Base-by-base conservation (phyloP, 2,113 vertebrate species). In the Phrynosoma blainvillii region DNA sequence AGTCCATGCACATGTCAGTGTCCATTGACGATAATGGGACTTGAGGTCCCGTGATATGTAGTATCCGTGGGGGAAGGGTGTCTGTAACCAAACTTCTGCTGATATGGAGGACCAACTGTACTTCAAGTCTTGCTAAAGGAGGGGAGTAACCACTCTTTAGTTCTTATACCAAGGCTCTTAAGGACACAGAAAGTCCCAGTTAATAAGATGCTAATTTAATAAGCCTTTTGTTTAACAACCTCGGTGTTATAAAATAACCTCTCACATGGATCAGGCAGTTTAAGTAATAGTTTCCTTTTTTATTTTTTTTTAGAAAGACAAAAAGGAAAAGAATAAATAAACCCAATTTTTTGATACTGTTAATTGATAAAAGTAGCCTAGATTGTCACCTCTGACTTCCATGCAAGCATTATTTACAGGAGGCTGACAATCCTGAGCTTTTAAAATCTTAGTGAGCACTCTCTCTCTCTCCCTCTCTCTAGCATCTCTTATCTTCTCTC, bases 351-450 rank as follows among this genome's bases (percentile, higher is more conserved):
- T 62, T 62, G 59, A 62, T 47, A 47, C 47, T 47, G 40, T 42
- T 84, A 32, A 32, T 40, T 77, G 36, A 11, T 87, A 13, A 21
- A 89, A 88, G 25, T 56, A 84, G 74, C n/a, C 40, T 85, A 32
- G 11, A 85, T 80, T 91, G 36, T 66, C 70, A 0, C 71, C 88
- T 75, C 54, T 2, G 5, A 56, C 14, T 78, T 75, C 32, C 79
- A 5, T 86, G 68, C 36, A 0, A 27, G 27, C 66, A 71, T 68
- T 52, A 54, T 79, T 66, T 86, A 36, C 65, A 86, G 7, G 7
- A 32, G 11, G 6, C 42, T 86, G 77, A 54, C 30, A 52, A 70
- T 79, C n/a, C 47, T 18, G 42, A 65, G 77, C 13, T n/a, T 16
- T n/a, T 84, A 25, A 2, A 7, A 71, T 68, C 11, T 54, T 2